A percentile compares a stretch with the other conserved stretches of the same genome.
Conservation (phyloP, 2,797 vertebrate species). For the Austrolebias charrua region DNA sequence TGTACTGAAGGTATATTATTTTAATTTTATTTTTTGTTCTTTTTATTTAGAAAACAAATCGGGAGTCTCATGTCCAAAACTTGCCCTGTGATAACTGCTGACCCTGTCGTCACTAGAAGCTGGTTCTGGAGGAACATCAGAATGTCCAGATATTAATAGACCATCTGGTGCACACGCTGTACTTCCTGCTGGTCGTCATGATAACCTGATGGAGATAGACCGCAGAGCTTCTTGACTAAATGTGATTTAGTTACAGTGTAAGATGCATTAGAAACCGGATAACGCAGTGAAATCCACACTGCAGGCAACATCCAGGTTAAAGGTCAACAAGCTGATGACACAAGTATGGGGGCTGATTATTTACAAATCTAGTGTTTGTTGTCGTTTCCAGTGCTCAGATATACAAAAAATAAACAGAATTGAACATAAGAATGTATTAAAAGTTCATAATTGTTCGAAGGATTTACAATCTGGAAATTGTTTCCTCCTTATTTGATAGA, state of each 20-base stretch:
- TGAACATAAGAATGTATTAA: too few relatives aligned
- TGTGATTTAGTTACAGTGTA: constrained; percentile 21
- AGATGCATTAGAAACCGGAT: constrained; percentile 2
- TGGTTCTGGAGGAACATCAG: constrained; percentile 17
- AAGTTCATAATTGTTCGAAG: too few relatives aligned
- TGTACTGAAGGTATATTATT: too few relatives aligned
- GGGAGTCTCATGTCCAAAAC: constrained; percentile 1
- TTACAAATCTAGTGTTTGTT: background rate
- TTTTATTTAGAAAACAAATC: background rate
- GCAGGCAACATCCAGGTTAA: background rate
- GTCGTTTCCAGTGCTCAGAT: too few relatives aligned
- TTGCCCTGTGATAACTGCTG: constrained; percentile 13
- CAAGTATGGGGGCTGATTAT: too few relatives aligned
- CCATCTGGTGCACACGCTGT: constrained; percentile 20
- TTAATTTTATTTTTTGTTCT: too few relatives aligned
- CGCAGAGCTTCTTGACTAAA: constrained; percentile 14
- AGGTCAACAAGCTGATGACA: constrained; percentile 5
- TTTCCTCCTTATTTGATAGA: too few relatives aligned
- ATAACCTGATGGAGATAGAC: constrained; percentile 24
- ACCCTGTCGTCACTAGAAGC: constrained; percentile 13
- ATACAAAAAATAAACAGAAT: too few relatives aligned
- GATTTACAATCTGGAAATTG: background rate
- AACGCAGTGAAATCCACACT: background rate
- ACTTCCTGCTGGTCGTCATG: constrained; percentile 12
- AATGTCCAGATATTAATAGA: constrained; percentile 68